These are phyloP conservation scores for Amphipyra berbera DNA, from an alignment of 2,888 invertebrate genomes.

Conservation along the genomic window DNA sequence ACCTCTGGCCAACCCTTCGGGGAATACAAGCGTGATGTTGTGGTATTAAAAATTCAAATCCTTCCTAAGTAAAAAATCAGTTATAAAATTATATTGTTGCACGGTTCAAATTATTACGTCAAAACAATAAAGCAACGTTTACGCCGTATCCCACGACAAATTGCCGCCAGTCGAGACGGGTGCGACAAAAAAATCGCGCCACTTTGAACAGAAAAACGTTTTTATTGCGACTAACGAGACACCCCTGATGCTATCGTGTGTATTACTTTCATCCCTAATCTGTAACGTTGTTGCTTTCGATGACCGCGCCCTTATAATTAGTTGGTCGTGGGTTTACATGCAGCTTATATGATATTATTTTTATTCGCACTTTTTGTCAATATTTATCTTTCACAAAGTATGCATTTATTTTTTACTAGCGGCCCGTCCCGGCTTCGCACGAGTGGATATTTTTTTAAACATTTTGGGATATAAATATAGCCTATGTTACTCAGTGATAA, in stretches of 20 bases:
- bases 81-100: too few relatives aligned
- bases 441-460: too few relatives aligned
- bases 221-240: constrained; percentile 86
- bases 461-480: too few relatives aligned
- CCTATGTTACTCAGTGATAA: too few relatives aligned
- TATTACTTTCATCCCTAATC: constrained; percentile 89
- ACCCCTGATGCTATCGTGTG: constrained; percentile 83
- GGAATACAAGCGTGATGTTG: too few relatives aligned
- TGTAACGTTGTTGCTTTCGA: constrained; percentile 71
- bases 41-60: too few relatives aligned
- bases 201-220: constrained; percentile 77
- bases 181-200: constrained; percentile 86
- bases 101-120: constrained; percentile 51
- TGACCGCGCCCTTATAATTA: constrained; percentile 84
- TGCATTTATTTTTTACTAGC: too few relatives aligned
- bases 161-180: constrained; percentile 80
- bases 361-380: not conserved
- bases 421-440: too few relatives aligned
- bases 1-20: too few relatives aligned
- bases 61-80: too few relatives aligned
- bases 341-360: constrained; percentile 1
- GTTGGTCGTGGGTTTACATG: constrained; percentile 73
- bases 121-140: constrained; percentile 56
- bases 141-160: constrained; percentile 77
- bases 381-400: too few relatives aligned